Evolutionary conservation across 2,113 vertebrate genomes (phyloP).

Genomic region (Thymallus thymallus): DNA sequence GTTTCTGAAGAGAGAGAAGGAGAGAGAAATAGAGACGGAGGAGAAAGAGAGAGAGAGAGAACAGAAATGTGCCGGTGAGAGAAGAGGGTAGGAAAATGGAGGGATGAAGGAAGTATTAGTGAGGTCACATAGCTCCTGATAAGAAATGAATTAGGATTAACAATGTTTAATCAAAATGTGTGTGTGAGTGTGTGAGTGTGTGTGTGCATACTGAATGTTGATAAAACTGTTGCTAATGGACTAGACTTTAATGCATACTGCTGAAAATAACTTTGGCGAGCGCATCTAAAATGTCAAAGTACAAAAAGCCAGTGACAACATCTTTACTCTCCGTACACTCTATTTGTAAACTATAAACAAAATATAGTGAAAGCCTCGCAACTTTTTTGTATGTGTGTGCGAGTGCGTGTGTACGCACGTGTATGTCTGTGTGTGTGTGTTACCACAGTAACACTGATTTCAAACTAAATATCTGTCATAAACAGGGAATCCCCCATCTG

Average conservation of each 20-base stretch:
- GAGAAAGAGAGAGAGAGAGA: slow-evolving; percentile 15
- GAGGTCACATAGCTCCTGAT: slow-evolving; percentile 70
- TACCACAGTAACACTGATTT: slow-evolving; percentile 3
- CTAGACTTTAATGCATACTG: too few species aligned
- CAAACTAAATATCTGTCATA: slow-evolving; percentile 34
- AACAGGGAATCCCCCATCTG: slow-evolving; percentile 52
- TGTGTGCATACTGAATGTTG: background rate
- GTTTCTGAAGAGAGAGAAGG: slow-evolving; percentile 46
- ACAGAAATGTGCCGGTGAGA: background rate
- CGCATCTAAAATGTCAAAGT: too few species aligned
- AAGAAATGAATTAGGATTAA: slow-evolving; percentile 68
- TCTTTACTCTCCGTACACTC: too few species aligned
- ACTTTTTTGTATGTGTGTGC: background rate
- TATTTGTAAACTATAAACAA: too few species aligned
- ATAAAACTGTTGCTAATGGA: too few species aligned
- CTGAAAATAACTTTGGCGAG: too few species aligned
- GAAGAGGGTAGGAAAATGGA: background rate
- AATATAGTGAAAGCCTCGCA: too few species aligned
- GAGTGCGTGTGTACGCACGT: slow-evolving; percentile 18
- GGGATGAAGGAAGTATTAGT: slow-evolving; percentile 64
- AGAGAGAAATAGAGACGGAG: slow-evolving; percentile 15
- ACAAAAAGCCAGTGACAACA: too few species aligned
- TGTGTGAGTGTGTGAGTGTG: background rate
- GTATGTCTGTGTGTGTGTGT: slow-evolving; percentile 18
- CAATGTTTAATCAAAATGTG: slow-evolving; percentile 36